Conservation (phyloP, 2,888 invertebrate genomes). For the Craniophora ligustri region DNA sequence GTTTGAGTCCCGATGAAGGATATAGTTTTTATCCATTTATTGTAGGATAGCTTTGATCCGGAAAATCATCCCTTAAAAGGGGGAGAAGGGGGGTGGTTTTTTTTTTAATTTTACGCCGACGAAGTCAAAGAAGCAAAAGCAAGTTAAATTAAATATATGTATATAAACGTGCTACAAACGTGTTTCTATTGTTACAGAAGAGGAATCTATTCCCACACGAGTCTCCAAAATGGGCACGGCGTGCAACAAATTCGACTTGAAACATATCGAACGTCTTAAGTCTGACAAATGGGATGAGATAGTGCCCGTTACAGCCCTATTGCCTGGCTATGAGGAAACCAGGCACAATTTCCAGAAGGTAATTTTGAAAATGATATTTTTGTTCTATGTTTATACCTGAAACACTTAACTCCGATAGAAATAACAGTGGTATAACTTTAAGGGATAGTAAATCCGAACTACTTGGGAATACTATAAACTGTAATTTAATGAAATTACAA, state of each 20-base stretch:
- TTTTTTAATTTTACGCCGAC: too few species aligned
- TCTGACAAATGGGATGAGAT: constrained; percentile 89
- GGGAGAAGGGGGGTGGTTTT: too few species aligned
- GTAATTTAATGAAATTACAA: too few species aligned
- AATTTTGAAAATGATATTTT: constrained; percentile 28
- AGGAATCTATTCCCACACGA: constrained; percentile 80
- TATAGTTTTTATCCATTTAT: too few species aligned
- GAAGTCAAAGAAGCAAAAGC: too few species aligned
- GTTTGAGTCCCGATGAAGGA: too few species aligned
- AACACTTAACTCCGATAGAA: neutral
- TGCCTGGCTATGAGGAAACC: constrained; percentile 88
- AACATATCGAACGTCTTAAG: constrained; percentile 77
- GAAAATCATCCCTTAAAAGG: too few species aligned
- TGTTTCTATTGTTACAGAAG: constrained; percentile 72
- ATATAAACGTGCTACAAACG: constrained; percentile 4
- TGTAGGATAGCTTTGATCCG: too few species aligned
- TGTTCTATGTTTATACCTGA: neutral
- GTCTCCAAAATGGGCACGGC: constrained; percentile 83
- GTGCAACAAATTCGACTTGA: constrained; percentile 78
- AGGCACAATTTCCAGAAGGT: constrained; percentile 88
- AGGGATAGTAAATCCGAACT: too few species aligned
- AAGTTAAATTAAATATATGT: too few species aligned
- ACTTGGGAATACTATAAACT: too few species aligned
- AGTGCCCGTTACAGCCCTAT: constrained; percentile 85
- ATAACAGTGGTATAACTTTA: too few species aligned